These are phyloP conservation scores for Probosciger aterrimus DNA, from an alignment of 2,113 vertebrate species.

Conservation along the genomic window DNA sequence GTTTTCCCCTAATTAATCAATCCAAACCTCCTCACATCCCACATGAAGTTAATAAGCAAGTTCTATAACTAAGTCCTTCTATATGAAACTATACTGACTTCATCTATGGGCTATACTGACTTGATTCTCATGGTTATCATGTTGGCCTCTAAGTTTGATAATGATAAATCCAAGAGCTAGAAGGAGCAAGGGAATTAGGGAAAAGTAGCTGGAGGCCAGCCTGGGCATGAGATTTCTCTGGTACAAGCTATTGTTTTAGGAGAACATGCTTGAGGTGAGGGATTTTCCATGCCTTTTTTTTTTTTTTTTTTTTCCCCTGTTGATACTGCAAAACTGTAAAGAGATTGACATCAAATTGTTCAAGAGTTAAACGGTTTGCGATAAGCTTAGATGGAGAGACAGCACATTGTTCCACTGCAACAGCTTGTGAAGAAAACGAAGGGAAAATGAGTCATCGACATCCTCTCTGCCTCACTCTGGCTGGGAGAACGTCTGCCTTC, in stretches of 20 bases:
- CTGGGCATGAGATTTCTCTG: neutral
- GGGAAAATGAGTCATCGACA: conserved; percentile 34
- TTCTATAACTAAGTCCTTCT: neutral
- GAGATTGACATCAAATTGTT: neutral
- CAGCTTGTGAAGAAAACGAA: conserved; percentile 26
- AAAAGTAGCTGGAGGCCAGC: neutral
- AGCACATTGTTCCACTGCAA: conserved; percentile 6
- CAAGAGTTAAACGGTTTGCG: neutral
- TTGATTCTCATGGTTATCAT: neutral
- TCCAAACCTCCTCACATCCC: neutral
- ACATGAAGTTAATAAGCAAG: neutral
- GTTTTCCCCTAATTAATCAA: neutral
- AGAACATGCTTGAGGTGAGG: neutral
- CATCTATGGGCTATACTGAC: neutral
- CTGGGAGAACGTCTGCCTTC: neutral
- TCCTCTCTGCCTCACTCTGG: neutral
- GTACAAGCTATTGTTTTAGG: neutral
- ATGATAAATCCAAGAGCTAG: neutral
- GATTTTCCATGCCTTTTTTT: neutral
- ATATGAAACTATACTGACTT: neutral
- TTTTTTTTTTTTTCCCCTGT: neutral
- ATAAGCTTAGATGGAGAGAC: neutral
- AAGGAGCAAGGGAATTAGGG: neutral
- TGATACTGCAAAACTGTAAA: neutral
- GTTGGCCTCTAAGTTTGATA: neutral